These are phyloP conservation scores for Peucedramus taeniatus DNA, from an alignment of 2,113 vertebrate species.

Conservation along the genomic window DNA sequence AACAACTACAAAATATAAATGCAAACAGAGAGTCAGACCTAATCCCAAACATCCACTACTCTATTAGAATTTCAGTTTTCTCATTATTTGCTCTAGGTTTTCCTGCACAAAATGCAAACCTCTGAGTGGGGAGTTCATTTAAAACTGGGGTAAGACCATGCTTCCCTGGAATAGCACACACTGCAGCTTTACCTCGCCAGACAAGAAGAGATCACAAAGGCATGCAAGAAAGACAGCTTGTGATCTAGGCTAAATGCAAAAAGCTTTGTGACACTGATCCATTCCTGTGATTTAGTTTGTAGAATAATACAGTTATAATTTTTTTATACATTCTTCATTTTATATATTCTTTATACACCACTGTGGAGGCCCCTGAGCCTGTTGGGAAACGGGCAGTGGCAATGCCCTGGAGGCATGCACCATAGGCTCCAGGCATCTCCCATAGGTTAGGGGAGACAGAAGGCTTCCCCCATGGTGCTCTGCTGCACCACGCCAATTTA, in stretches of 20 bases:
- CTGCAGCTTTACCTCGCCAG: not conserved
- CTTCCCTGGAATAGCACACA: not conserved
- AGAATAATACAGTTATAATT: not conserved
- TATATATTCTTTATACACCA: not conserved
- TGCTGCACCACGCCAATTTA: not conserved
- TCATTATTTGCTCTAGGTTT: not conserved
- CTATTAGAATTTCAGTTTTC: not conserved
- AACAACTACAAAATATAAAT: not conserved
- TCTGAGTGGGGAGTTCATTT: not conserved
- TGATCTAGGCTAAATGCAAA: not conserved
- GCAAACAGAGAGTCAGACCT: not conserved
- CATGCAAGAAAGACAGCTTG: not conserved
- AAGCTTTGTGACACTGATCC: not conserved
- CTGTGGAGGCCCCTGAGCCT: not conserved
- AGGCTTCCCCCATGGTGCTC: not conserved
- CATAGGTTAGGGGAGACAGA: not conserved
- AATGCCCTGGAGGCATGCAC: not conserved
- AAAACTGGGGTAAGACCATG: fast-evolving
- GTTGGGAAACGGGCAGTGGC: not conserved
- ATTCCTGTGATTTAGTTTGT: not conserved
- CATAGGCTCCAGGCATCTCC: not conserved
- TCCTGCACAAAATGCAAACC: not conserved
- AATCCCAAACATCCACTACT: not conserved
- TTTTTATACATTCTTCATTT: no score
- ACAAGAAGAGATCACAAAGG: not conserved